Conservation (phyloP, 2,113 vertebrate species). For the Elachura formosa region DNA sequence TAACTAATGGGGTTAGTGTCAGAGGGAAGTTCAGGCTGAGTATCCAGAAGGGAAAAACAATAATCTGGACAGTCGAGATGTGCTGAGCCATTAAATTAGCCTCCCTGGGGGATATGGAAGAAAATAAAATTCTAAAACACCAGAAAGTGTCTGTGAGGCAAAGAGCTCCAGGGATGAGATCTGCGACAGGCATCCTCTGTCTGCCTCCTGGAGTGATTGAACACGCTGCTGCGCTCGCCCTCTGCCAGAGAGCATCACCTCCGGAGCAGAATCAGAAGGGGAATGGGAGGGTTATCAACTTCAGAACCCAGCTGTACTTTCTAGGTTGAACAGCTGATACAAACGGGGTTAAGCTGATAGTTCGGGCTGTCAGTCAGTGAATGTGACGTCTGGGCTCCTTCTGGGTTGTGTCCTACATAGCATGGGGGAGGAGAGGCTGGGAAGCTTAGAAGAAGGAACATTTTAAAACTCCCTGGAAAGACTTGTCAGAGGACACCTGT, state of each 20-base stretch:
- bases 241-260: background rate
- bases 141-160: background rate
- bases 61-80: conserved; percentile 1
- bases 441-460: background rate
- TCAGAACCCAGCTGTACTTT: background rate
- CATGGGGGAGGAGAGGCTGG: background rate
- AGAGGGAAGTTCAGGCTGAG: conserved; percentile 17
- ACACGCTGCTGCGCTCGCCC: rapidly evolving
- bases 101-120: background rate
- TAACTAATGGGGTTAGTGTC: conserved; percentile 8
- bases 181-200: background rate
- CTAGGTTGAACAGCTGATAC: conserved; percentile 7
- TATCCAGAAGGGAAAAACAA: conserved; percentile 35
- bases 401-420: background rate
- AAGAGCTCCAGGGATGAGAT: background rate
- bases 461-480: background rate
- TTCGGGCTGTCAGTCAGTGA: conserved; percentile 2
- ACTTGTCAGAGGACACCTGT: background rate
- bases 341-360: background rate
- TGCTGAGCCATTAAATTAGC: conserved; percentile 34
- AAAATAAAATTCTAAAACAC: conserved; percentile 5
- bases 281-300: background rate
- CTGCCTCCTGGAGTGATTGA: background rate
- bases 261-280: background rate
- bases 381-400: background rate